phyloP scores from a whole-genome alignment of 2,797 vertebrate species.

The Buceros bicornis region DNA sequence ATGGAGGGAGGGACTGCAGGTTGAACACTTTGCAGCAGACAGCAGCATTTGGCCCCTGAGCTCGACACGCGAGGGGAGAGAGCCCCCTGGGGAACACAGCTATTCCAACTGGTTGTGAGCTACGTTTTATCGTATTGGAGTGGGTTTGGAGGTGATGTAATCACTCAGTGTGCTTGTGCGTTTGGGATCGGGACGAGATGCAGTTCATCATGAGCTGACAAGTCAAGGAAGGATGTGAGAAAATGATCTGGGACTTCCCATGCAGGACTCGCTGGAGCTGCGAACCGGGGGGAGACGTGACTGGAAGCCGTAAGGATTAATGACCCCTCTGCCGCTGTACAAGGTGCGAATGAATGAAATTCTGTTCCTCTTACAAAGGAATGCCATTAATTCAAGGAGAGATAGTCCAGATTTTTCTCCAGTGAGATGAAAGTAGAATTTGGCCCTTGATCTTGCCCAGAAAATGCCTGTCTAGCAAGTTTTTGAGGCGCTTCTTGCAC shows the following conservation, averaged over 20 bases:
- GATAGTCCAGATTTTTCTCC: conserved; percentile 57
- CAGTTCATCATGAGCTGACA: conserved; percentile 67
- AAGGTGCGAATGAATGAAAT: conserved; percentile 64
- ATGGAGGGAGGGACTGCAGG: background rate
- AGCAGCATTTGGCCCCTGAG: background rate
- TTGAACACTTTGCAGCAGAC: background rate
- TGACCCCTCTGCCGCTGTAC: conserved; percentile 37
- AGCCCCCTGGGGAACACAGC: background rate
- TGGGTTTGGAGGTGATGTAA: conserved; percentile 37
- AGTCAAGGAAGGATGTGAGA: conserved; percentile 57
- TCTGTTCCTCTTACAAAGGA: conserved; percentile 57
- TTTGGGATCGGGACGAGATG: background rate
- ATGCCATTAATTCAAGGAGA: conserved; percentile 52
- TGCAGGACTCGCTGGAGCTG: conserved; percentile 29
- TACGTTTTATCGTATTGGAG: conserved; percentile 55
- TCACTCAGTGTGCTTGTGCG: conserved; percentile 15
- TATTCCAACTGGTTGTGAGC: background rate
- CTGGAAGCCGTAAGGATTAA: conserved; percentile 62
- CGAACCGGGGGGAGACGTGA: background rate
- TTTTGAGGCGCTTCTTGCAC: background rate
- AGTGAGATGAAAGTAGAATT: conserved; percentile 41
- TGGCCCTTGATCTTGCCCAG: conserved; percentile 46
- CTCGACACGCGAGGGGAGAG: accelerated
- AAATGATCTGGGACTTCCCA: conserved; percentile 65
- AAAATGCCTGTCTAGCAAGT: background rate